Evolutionary conservation across 1,140 invertebrate genomes (phyloP), one percentile per base, ranked within the genome.

Genomic region (Muscidifurax raptorellus): DNA sequence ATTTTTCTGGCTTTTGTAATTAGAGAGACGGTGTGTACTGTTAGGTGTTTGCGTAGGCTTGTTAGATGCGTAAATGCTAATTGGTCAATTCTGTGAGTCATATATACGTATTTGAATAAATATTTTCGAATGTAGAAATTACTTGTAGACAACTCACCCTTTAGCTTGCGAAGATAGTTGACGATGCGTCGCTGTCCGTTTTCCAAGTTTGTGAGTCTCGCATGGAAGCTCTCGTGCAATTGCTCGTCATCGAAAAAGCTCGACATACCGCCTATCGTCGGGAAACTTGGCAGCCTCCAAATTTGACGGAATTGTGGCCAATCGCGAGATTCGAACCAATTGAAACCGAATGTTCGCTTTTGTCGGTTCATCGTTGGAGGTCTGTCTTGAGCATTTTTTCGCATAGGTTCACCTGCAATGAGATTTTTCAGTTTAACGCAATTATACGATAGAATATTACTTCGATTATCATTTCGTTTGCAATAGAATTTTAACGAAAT

Each of bases 161-260:
- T 7, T 5, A 64, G 15, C 52, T 84, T 40, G 13, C 47, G 40
- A 74, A 84, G 66, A 12, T 40, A 79, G 28, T 64, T 28, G 9
- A 79, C n/a, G 25, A 84, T 84, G 4, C 82, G 82, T 5, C 47
- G 25, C n/a, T 84, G 82, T 6, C 66, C 75, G 7, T 22, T 32
- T 25, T 85, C 83, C 77, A 85, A 30, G 0, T 66, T 36, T 0
- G 32, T 2, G 12, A 85, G 44, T 52, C 74, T 75, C 32, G 44
- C 72, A 6, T 30, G 27, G 0, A 84, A 28, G 13, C n/a, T 64
- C 10, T n/a, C 30, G 22, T 64, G 27, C n/a, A 52, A 3, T 0
- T 75, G 52, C 6, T 80, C 71, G 2, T 80, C 71, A 4, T 66
- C 18, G n/a, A 74, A 74, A 0, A 72, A 6, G 44, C 1, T 52